Evolutionary conservation across 2,113 vertebrate species (phyloP), one percentile per base, ranked within the genome.

Genomic region (Anas platyrhynchos): DNA sequence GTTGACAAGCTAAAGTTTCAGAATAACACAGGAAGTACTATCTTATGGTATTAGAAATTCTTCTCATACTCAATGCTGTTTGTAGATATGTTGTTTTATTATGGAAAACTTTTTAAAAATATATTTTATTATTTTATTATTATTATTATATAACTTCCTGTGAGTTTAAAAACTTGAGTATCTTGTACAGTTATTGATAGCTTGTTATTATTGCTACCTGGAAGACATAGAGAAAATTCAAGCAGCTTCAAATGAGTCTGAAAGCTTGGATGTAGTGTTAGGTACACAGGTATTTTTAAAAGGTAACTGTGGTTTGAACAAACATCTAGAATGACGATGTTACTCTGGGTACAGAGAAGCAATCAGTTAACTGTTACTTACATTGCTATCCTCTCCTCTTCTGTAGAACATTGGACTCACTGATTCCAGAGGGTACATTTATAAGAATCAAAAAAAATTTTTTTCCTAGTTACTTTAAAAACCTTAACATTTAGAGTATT

Each of bases 321-420:
- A 38, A 23, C 13, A 5, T 38, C 12, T 66, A 26, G n/a, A 83
- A 76, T 62, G 85, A 90, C 63, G 48, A 4, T 8, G 21, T 88
- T 80, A 17, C 20, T 9, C 11, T 17, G 68, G 34, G 22, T 83
- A 54, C 9, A 72, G 62, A 66, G 59, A 25, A 65, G 7, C 44
- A 73, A 26, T 56, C 68, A 63, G 31, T 44, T 61, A 55, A 36
- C 34, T 52, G 25, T 48, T 77, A 38, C 27, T 74, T 85, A 5
- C 65, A 15, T 44, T 0, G 0, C 38, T 26, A 31, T 77, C 8
- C 4, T 12, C 6, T 62, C 21, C 31, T 75, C 11, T 54, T 36
- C 61, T 62, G 13, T 38, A 69, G 79, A 86, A 32, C 50, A 31
- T 69, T 32, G 44, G 75, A 55, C 83, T 86, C 83, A 29, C 21